Evolutionary conservation across 2,888 invertebrate species (phyloP), one percentile per base, ranked within the genome.

Genomic region (Metacarcinus magister): DNA sequence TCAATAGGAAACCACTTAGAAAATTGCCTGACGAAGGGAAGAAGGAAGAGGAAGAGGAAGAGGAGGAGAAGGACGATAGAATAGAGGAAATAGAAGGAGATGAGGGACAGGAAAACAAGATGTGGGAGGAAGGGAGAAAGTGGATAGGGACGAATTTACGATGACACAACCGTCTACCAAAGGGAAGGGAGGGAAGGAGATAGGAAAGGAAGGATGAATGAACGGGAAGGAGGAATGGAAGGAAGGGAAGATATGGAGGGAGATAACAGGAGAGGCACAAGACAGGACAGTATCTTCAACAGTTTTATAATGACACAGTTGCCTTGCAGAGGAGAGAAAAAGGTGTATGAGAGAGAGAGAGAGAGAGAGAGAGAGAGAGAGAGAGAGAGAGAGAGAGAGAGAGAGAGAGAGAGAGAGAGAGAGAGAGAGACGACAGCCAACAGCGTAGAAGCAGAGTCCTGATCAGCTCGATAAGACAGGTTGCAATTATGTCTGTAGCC

Each of bases 341-440:
- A 13, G 32, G 82, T 10, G 32, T 32, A 32, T 10, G 82, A 82
- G 32, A 32, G 82, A 87, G 87, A 39, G 32, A 87, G 87, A 87
- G 87, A 87, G 87, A 75, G 87, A 87, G 87, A 87, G 87, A 87
- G 87, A 87, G 87, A 87, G 82, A 87, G 39, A 39, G 39, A 87
- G 39, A 87, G 87, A 87, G 87, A 87, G 87, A 87, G 87, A 87
- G 87, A 87, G 87, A 87, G 87, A 87, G 87, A 87, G 87, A 87
- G 87, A 87, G 87, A 87, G 87, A 32, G 87, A 87, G 87, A 39
- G 87, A 32, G 87, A 87, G 87, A 39, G 87, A 87, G 87, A 87
- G 87, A 39, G 87, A 87, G 87, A 87, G 87, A 75, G 54, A 54
- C 75, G 75, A 75, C 75, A 75, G 75, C 2, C 75, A 75, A 8